Conservation (phyloP, 2,797 vertebrate genomes). For the Enoplosus armatus region DNA sequence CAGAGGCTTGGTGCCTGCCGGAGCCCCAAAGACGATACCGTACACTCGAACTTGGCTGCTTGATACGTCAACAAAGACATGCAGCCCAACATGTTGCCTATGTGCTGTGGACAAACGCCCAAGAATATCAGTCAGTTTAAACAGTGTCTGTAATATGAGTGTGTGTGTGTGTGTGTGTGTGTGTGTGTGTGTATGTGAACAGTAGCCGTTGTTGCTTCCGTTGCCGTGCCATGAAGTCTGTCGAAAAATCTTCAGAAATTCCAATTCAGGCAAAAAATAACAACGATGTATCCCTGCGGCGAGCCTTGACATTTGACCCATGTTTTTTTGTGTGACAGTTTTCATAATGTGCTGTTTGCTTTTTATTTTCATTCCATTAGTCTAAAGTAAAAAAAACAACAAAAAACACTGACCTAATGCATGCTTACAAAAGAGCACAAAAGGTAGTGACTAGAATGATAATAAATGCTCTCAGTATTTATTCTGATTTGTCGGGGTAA, state of each 20-base stretch:
- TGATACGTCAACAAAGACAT: slow-evolving; percentile 26
- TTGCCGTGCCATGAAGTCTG: background rate
- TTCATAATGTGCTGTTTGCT: background rate
- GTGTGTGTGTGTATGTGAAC: no score
- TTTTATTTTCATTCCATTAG: slow-evolving; percentile 4
- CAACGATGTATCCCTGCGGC: no score
- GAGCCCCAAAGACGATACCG: slow-evolving; percentile 25
- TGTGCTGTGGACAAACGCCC: background rate
- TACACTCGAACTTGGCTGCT: slow-evolving; percentile 22
- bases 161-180: no score
- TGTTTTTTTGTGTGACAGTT: slow-evolving; percentile 4
- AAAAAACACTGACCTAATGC: background rate
- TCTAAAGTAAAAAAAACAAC: no score
- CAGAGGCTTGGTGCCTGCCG: slow-evolving; percentile 28
- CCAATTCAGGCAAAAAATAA: background rate
- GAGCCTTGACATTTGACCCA: slow-evolving; percentile 1
- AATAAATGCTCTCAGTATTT: background rate
- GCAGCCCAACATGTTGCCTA: background rate
- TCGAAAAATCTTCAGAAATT: background rate
- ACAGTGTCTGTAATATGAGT: no score
- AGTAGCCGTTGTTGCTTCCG: background rate
- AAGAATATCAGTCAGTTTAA: background rate
- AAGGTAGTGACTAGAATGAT: background rate
- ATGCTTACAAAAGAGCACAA: background rate
- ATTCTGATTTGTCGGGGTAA: slow-evolving; percentile 11